Percentiles rank a stretch among this genome's conserved stretches.
Conservation (phyloP, 64 coral and sea anemone species). For the Platygyra sinensis region DNA sequence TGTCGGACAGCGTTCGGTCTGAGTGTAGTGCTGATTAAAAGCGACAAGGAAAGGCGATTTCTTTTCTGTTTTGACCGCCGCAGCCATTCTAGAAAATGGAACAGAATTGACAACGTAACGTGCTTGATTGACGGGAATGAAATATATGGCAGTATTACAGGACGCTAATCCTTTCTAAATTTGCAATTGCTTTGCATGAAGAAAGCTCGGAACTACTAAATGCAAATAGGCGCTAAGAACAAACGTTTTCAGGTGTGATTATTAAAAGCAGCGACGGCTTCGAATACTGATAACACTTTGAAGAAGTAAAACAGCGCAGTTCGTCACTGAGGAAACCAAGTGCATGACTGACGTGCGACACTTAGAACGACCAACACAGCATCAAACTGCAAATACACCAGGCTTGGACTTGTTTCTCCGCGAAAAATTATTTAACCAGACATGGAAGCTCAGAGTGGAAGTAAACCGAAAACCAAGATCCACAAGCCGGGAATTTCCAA, state of each 20-base stretch:
- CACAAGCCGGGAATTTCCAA: not conserved
- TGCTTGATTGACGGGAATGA: not conserved
- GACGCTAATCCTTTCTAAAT: constrained; percentile 15
- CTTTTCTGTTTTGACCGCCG: not conserved
- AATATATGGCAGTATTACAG: not conserved
- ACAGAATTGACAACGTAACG: not conserved
- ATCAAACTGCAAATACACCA: no score
- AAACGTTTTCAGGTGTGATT: not conserved
- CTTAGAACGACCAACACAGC: not conserved
- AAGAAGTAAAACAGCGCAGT: not conserved
- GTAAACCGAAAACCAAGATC: constrained; percentile 2
- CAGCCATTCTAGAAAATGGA: not conserved
- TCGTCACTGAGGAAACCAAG: not conserved
- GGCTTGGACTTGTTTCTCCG: no score
- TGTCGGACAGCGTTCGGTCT: not conserved
- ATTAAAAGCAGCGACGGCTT: no score
- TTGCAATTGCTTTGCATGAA: not conserved
- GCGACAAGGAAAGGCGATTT: not conserved
- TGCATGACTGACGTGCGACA: not conserved
- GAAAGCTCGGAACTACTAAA: not conserved
- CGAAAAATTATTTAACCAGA: no score
- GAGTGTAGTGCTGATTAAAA: not conserved
- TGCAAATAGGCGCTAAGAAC: constrained; percentile 15
- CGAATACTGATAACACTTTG: no score
- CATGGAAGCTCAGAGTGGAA: constrained; percentile 6